A percentile compares a stretch with the other conserved stretches of the same genome.
Evolutionary conservation across 1,140 invertebrate genomes (phyloP).

Genomic region (Aphaenogaster rudis): DNA sequence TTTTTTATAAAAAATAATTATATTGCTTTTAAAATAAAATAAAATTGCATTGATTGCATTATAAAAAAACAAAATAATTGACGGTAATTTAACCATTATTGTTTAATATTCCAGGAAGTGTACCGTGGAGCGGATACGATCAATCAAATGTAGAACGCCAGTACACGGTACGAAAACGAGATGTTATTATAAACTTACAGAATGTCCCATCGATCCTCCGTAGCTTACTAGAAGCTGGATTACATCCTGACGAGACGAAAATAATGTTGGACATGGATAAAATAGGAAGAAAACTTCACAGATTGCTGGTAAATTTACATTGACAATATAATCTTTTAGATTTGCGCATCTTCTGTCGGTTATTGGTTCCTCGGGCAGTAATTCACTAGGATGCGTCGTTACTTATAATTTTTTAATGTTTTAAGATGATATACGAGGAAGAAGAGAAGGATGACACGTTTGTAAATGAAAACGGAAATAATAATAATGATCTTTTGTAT

Average conservation of each 20-base stretch:
- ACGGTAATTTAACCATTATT: neutral
- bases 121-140: slow-evolving; percentile 77
- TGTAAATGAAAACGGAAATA: slow-evolving; percentile 66
- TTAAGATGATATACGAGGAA: slow-evolving; percentile 78
- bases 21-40: neutral
- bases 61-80: neutral
- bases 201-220: slow-evolving; percentile 77
- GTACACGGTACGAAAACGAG: slow-evolving; percentile 70
- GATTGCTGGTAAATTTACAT: slow-evolving; percentile 72
- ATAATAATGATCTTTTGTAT: slow-evolving; percentile 67
- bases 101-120: slow-evolving; percentile 63
- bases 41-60: neutral
- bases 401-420: slow-evolving; percentile 13
- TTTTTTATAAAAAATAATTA: neutral
- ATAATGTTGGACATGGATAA: slow-evolving; percentile 80
- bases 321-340: slow-evolving; percentile 12
- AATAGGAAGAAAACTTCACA: slow-evolving; percentile 78
- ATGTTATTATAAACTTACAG: slow-evolving; percentile 71
- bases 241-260: slow-evolving; percentile 76
- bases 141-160: slow-evolving; percentile 75
- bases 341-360: neutral
- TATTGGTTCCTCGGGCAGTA: neutral
- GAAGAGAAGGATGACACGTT: slow-evolving; percentile 69
- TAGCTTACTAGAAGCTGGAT: slow-evolving; percentile 78
- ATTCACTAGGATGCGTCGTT: neutral